Base-by-base conservation (phyloP, 2,888 invertebrate species). In the Rhingia campestris region DNA sequence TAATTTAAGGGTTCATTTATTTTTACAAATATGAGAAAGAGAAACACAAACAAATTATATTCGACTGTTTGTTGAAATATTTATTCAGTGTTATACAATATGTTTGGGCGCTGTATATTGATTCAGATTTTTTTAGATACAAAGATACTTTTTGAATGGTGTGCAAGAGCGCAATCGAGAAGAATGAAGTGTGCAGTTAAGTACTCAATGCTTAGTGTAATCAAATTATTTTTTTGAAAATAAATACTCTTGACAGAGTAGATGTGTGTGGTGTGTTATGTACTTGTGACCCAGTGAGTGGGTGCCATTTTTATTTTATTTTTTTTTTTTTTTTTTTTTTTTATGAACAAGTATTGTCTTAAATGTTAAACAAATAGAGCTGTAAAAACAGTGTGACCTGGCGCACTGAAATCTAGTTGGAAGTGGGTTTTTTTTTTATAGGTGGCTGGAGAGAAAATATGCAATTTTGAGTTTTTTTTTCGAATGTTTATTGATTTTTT, bases 1-100 rank as follows among this genome's bases (percentile, higher is more conserved):
- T 82, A 82, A 82, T 75, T 80, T 82, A 84, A 84, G 79, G 84
- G 84, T 80, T 80, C 74, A 84, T 84, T 84, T 84, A 80, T 80
- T 84, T 84, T 80, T 75, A 84, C 80, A 80, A 84, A 84, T 84
- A 84, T 84, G 84, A 84, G 5, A 67, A 72, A 72, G 64, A 73
- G 64, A 72, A 51, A 56, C 49, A 77, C 47, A 79, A 73, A 79
- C 47, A 79, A 73, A 74, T 80, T 69, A 69, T 70, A 79, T 74
- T 67, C 72, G 66, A 79, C 63, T 73, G 72, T 72, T 79, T 79
- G 82, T 80, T 80, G 84, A 80, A 80, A 84, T 84, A 84, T 84
- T 84, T 84, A 80, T 84, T 84, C 75, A 74, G 74, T 75, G 84
- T 59, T 53, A 54, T 74, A 75, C 63, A 69, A 63, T 66, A 43